Conservation (phyloP, 1,140 invertebrate species). For the Neuroterus valhalla region DNA sequence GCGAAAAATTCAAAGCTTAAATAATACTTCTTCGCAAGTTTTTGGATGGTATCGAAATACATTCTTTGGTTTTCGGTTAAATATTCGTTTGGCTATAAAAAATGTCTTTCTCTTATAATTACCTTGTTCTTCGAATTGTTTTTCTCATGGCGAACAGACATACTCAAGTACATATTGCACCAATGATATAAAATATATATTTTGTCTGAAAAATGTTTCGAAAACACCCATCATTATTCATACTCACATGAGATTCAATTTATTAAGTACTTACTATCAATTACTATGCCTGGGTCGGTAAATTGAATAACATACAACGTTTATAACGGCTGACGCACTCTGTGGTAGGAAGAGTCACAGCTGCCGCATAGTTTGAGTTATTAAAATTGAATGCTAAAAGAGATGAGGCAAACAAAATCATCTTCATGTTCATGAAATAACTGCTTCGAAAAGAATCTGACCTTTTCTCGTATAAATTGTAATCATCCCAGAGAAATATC, state of each 20-base stretch:
- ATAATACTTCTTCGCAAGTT: too few relatives aligned
- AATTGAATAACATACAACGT: slow-evolving; percentile 30
- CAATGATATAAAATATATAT: too few relatives aligned
- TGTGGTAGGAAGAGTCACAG: neutral
- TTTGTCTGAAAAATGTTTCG: neutral
- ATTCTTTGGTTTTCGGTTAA: too few relatives aligned
- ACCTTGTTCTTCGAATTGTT: too few relatives aligned
- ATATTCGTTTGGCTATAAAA: too few relatives aligned
- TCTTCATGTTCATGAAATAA: neutral
- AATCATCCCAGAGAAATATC: neutral
- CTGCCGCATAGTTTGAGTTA: slow-evolving; percentile 23
- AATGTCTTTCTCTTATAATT: too few relatives aligned
- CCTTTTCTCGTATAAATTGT: neutral
- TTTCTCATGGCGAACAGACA: too few relatives aligned
- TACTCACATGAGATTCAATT: slow-evolving; percentile 10
- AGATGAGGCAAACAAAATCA: slow-evolving; percentile 19
- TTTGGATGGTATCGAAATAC: too few relatives aligned
- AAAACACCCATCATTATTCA: neutral
- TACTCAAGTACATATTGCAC: too few relatives aligned
- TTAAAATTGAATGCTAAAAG: slow-evolving; percentile 24
- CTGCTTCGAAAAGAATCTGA: neutral
- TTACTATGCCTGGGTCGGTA: slow-evolving; percentile 16
- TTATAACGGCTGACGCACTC: slow-evolving; percentile 11
- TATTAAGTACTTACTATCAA: slow-evolving; percentile 28
- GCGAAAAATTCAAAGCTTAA: too few relatives aligned